A percentile compares a stretch with the other conserved stretches of the same genome.
Evolutionary conservation across 2,113 vertebrate species (phyloP).

Genomic region (Periophthalmus modestus): DNA sequence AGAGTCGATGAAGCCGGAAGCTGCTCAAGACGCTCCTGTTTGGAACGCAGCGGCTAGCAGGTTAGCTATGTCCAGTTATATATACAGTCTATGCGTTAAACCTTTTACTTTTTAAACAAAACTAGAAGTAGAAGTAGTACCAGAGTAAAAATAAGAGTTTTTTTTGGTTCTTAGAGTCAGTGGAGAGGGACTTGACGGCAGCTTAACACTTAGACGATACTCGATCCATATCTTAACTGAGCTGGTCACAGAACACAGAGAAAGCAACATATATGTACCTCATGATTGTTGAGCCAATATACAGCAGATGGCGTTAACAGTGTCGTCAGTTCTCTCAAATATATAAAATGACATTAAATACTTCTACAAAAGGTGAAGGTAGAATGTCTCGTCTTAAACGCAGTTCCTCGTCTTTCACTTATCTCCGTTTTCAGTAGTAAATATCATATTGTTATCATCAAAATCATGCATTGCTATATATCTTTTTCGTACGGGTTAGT

Average conservation of each 20-base stretch:
- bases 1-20: too few species aligned
- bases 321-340: not conserved
- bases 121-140: not conserved
- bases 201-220: not conserved
- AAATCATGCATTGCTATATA: conserved; percentile 44
- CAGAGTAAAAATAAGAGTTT: not conserved
- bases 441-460: conserved; percentile 1
- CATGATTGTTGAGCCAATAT: conserved; percentile 10
- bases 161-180: not conserved
- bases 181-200: not conserved
- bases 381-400: not conserved
- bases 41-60: too few species aligned
- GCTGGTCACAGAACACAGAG: not conserved
- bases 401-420: not conserved
- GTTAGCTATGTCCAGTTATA: too few species aligned
- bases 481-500: not conserved
- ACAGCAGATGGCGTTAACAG: conserved; percentile 5
- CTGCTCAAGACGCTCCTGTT: too few species aligned
- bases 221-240: not conserved
- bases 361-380: conserved; percentile 9
- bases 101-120: not conserved
- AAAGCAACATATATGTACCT: conserved; percentile 2
- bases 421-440: not conserved
- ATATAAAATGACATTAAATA: conserved; percentile 6
- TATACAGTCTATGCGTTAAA: too few species aligned